A percentile compares a stretch with the other conserved stretches of the same genome.
phyloP scores from a whole-genome alignment of 2,113 vertebrate genomes.

The Amphiprion percula region DNA sequence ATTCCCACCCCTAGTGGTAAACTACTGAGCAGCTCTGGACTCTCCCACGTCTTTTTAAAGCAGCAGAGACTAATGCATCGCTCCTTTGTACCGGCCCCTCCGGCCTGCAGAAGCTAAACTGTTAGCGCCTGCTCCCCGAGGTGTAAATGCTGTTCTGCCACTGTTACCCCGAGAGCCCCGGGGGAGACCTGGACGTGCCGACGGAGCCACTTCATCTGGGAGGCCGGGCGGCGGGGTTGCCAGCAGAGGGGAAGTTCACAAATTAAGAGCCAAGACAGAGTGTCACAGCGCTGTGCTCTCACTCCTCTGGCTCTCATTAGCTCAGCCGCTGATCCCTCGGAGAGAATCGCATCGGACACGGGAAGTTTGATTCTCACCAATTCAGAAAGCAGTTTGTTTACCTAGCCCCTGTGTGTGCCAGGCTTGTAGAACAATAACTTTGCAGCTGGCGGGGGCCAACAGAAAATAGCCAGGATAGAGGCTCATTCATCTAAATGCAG shows the following conservation, averaged over 20 bases:
- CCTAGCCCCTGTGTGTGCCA: constrained; percentile 35
- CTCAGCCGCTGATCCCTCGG: constrained; percentile 52
- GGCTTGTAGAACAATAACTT: constrained; percentile 32
- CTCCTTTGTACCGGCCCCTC: constrained; percentile 38
- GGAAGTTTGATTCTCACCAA: constrained; percentile 72
- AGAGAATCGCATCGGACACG: constrained; percentile 50
- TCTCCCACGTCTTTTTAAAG: constrained; percentile 13
- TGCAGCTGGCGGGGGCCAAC: constrained; percentile 40
- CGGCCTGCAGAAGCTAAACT: constrained; percentile 60
- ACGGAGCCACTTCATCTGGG: constrained; percentile 56
- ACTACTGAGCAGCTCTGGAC: neutral
- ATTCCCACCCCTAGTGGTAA: neutral
- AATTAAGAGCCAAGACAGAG: constrained; percentile 66
- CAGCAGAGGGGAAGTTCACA: constrained; percentile 68
- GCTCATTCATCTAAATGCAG: constrained; percentile 59
- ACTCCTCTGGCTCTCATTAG: constrained; percentile 73
- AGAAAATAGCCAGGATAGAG: constrained; percentile 6
- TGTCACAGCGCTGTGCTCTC: constrained; percentile 64
- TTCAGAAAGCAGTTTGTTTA: constrained; percentile 72
- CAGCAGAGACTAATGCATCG: constrained; percentile 24
- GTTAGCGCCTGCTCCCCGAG: constrained; percentile 61
- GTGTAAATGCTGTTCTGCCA: constrained; percentile 70
- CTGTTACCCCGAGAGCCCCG: constrained; percentile 43
- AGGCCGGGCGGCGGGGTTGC: constrained; percentile 33
- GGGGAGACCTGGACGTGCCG: constrained; percentile 35